Conservation (phyloP, 2,113 vertebrate genomes). For the Larimichthys polyactis region DNA sequence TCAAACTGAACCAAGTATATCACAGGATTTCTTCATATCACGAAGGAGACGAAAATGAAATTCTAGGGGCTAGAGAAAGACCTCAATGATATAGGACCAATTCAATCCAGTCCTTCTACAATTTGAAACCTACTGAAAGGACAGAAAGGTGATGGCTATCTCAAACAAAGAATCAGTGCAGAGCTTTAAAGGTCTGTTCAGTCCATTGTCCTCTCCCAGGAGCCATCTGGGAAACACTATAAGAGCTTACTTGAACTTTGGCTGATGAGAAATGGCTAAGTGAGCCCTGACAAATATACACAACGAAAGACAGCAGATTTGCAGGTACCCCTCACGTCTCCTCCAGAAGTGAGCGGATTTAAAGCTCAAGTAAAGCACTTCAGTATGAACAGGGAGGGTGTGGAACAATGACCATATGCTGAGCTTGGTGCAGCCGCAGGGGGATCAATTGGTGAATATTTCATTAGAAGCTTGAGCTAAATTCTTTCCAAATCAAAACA, state of each 20-base stretch:
- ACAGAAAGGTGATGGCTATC: conserved; percentile 38
- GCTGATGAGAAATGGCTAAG: conserved; percentile 48
- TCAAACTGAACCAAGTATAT: conserved; percentile 20
- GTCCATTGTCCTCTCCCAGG: conserved; percentile 41
- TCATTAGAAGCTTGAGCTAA: conserved; percentile 73
- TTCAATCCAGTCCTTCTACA: conserved; percentile 36
- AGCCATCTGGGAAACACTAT: conserved; percentile 32
- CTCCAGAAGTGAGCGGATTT: conserved; percentile 30
- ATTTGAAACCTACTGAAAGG: conserved; percentile 51
- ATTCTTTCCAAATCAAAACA: conserved; percentile 78
- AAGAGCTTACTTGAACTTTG: conserved; percentile 45
- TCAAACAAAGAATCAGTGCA: conserved; percentile 43
- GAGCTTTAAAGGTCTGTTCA: conserved; percentile 41
- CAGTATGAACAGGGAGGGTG: conserved; percentile 41
- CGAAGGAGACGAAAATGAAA: conserved; percentile 34
- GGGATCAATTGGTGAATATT: conserved; percentile 75
- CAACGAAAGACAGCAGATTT: conserved; percentile 36
- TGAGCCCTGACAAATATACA: conserved; percentile 48
- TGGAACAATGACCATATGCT: conserved; percentile 80
- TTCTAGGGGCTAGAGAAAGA: conserved; percentile 6
- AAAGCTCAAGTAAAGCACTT: conserved; percentile 37
- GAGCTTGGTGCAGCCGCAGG: conserved; percentile 62
- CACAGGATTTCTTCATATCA: conserved; percentile 24
- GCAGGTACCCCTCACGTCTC: conserved; percentile 37
- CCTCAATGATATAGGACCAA: conserved; percentile 38